These are phyloP conservation scores for Rhynchopsitta pachyrhyncha DNA, from an alignment of 2,113 vertebrate genomes.

Conservation along the genomic window DNA sequence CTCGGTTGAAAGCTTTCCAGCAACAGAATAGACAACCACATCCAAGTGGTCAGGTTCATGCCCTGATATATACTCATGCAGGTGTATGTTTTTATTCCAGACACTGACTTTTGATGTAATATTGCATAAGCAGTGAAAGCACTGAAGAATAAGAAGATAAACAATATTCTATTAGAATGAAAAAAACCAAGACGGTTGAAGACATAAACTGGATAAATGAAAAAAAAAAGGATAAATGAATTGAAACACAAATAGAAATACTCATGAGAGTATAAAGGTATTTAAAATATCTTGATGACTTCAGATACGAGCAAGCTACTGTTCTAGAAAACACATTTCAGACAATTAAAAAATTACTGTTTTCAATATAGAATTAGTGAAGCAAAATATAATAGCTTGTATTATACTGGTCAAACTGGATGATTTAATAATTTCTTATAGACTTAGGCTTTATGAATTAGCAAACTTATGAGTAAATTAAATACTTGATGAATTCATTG, in stretches of 20 bases:
- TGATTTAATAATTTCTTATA: not conserved
- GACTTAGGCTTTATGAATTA: not conserved
- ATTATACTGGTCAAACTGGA: not conserved
- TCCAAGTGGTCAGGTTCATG: accelerated
- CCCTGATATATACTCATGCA: not conserved
- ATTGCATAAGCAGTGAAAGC: not conserved
- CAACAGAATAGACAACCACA: not conserved
- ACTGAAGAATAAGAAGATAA: not conserved
- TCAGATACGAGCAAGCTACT: not conserved
- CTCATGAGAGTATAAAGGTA: not conserved
- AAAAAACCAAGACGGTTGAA: not conserved
- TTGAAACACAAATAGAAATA: not conserved
- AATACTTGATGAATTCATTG: not conserved
- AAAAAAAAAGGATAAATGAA: not conserved
- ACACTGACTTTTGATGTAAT: not conserved
- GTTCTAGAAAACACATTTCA: not conserved
- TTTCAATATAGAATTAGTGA: not conserved
- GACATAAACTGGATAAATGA: not conserved
- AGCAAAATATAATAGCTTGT: not conserved
- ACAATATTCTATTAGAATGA: not conserved
- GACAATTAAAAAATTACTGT: not conserved
- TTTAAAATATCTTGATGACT: not conserved
- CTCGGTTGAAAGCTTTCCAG: not conserved
- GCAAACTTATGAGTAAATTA: not conserved
- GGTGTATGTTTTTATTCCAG: not conserved